A percentile compares a stretch with the other conserved stretches of the same genome.
Conservation (phyloP, 1,140 invertebrate genomes). For the Goniozus legneri region DNA sequence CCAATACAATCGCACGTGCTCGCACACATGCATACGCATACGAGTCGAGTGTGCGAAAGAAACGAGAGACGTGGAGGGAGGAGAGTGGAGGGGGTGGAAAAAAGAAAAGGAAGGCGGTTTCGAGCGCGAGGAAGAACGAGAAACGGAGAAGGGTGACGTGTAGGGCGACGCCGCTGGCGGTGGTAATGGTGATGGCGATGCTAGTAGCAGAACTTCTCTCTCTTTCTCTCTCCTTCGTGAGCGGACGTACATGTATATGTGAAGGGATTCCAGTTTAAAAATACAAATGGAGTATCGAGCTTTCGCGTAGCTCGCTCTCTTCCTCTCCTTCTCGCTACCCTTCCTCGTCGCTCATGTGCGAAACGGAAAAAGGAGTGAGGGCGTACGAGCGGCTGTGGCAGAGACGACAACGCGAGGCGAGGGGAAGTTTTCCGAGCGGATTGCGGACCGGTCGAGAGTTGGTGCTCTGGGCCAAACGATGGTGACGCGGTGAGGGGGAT, state of each 20-base stretch:
- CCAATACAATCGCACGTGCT: constrained; percentile 3
- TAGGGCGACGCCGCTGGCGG: constrained; percentile 31
- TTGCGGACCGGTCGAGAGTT: constrained; percentile 8
- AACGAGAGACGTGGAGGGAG: background rate
- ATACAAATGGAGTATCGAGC: constrained; percentile 55
- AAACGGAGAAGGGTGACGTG: constrained; percentile 14
- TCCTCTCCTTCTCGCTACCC: background rate
- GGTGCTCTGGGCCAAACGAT: constrained; percentile 18
- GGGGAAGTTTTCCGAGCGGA: constrained; percentile 3
- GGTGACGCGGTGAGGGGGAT: constrained; percentile 37
- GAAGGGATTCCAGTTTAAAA: constrained; percentile 54
- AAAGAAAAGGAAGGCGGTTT: constrained; percentile 20
- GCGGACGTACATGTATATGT: constrained; percentile 27
- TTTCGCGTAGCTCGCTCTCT: constrained; percentile 37
- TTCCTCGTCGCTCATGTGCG: background rate
- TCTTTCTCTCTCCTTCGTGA: constrained; percentile 4
- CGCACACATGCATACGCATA: constrained; percentile 8
- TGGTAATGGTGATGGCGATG: constrained; percentile 51
- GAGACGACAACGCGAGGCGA: too few relatives aligned
- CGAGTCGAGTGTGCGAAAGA: constrained; percentile 5
- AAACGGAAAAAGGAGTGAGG: too few relatives aligned
- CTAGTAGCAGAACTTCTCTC: constrained; percentile 31
- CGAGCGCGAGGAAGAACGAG: constrained; percentile 19
- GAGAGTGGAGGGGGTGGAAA: constrained; percentile 9
- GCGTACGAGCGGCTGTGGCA: too few relatives aligned